Evolutionary conservation across 2,113 vertebrate species (phyloP).

Genomic region (Sterna hirundo): DNA sequence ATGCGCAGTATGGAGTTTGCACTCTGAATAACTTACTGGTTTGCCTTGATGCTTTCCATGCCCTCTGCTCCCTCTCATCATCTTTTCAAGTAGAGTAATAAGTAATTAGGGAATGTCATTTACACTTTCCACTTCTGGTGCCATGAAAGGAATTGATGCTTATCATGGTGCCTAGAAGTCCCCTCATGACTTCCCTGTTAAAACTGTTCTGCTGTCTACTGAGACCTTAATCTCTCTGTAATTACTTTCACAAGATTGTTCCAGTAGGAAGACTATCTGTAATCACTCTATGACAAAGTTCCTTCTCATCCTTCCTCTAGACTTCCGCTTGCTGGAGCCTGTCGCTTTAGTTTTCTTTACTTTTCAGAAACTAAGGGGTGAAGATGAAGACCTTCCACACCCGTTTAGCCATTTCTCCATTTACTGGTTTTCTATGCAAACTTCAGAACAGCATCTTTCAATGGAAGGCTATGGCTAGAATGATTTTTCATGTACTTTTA

Average conservation of each 20-base stretch:
- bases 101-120: constrained; percentile 9
- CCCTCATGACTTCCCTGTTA: background rate
- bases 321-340: background rate
- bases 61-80: background rate
- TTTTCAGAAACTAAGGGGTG: background rate
- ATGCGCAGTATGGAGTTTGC: background rate
- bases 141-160: background rate
- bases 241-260: constrained; percentile 29
- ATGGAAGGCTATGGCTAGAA: background rate
- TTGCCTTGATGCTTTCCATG: background rate
- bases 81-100: background rate
- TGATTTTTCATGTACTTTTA: background rate
- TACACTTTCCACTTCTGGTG: background rate
- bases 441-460: background rate
- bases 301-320: background rate
- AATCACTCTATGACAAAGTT: background rate
- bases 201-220: constrained; percentile 9
- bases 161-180: background rate
- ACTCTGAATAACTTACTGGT: background rate
- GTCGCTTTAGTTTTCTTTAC: background rate
- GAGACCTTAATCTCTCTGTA: background rate
- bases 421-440: background rate
- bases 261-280: background rate
- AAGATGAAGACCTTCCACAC: background rate
- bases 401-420: background rate